phyloP scores from a whole-genome alignment of 2,888 invertebrate species.

The Thera obeliscata region DNA sequence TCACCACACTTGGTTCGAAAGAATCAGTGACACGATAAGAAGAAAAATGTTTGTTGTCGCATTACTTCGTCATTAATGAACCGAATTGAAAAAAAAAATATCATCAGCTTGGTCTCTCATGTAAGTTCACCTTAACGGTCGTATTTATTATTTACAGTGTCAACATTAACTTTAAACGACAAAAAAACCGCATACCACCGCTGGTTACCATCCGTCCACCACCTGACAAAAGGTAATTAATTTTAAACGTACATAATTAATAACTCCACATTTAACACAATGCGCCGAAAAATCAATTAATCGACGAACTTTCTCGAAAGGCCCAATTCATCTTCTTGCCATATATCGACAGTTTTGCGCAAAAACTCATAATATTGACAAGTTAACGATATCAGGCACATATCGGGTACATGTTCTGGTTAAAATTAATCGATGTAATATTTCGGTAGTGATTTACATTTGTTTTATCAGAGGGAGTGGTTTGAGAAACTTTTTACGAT shows the following conservation, averaged over 20 bases:
- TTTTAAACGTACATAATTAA: constrained; percentile 34
- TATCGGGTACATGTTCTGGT: constrained; percentile 43
- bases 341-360: constrained; percentile 44
- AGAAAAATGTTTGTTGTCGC: too few species aligned
- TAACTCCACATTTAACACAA: constrained; percentile 40
- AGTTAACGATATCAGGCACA: constrained; percentile 46
- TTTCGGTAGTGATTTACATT: constrained; percentile 34
- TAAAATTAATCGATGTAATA: constrained; percentile 46
- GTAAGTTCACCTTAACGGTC: too few species aligned
- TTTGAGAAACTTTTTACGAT: constrained; percentile 24
- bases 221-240: constrained; percentile 27
- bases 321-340: constrained; percentile 52
- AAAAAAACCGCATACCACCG: constrained; percentile 8
- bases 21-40: too few species aligned
- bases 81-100: too few species aligned
- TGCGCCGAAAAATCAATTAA: constrained; percentile 53
- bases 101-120: too few species aligned
- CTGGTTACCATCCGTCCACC: constrained; percentile 11
- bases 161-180: not conserved
- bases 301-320: constrained; percentile 48
- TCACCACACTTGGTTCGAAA: too few species aligned
- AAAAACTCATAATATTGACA: constrained; percentile 48
- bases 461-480: constrained; percentile 30
- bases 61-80: too few species aligned
- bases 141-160: not conserved